phyloP scores from a whole-genome alignment of 2,888 invertebrate genomes.

The Drosophila rubida region DNA sequence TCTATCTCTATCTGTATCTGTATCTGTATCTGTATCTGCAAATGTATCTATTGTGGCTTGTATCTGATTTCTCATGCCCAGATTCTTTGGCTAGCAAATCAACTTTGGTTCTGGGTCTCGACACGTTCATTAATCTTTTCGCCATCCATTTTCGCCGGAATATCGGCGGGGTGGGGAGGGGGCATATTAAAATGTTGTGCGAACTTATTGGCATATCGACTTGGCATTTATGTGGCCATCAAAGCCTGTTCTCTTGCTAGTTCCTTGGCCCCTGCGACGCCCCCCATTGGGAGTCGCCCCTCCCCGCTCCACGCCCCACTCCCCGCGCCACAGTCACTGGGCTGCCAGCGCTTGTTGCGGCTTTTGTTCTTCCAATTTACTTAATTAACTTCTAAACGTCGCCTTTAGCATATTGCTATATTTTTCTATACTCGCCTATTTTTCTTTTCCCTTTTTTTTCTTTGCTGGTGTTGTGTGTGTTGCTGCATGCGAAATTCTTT shows the following conservation, averaged over 20 bases:
- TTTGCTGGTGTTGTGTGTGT: not conserved
- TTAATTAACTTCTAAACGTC: constrained; percentile 80
- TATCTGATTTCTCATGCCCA: constrained; percentile 55
- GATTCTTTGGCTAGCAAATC: constrained; percentile 31
- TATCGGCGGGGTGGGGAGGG: not conserved
- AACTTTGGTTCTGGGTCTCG: constrained; percentile 43
- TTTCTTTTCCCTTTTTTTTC: constrained; percentile 33
- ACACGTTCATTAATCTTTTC: constrained; percentile 67
- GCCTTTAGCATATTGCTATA: constrained; percentile 65
- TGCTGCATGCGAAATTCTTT: constrained; percentile 55
- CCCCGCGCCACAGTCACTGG: not conserved
- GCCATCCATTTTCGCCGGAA: constrained; percentile 36
- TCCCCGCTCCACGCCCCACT: not conserved
- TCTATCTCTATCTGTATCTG: constrained; percentile 22
- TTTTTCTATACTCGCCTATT: constrained; percentile 34
- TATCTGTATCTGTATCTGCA: constrained; percentile 16
- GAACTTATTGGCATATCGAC: constrained; percentile 48
- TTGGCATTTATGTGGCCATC: constrained; percentile 22
- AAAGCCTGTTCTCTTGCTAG: constrained; percentile 5
- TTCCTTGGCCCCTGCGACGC: not conserved
- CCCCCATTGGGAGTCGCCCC: not conserved
- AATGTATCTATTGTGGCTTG: constrained; percentile 18
- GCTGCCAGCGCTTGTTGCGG: constrained; percentile 15
- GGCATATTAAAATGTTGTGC: constrained; percentile 54
- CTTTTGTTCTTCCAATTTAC: constrained; percentile 71